These are phyloP conservation scores for Eurypyga helias DNA, from an alignment of 2,113 vertebrate species.

Conservation along the genomic window DNA sequence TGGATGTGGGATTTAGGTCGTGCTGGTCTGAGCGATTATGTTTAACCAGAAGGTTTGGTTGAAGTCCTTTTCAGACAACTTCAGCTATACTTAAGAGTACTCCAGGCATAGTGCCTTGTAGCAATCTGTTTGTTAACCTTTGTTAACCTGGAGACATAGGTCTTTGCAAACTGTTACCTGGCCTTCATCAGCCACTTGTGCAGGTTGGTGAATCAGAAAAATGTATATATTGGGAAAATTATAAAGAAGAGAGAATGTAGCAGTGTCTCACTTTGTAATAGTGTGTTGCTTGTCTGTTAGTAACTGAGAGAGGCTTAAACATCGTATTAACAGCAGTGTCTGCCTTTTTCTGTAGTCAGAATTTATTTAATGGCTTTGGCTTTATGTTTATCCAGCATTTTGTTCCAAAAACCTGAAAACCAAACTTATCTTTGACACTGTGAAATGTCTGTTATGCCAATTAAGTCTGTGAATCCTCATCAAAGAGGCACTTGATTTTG, in stretches of 20 bases:
- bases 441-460: not conserved
- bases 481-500: not conserved
- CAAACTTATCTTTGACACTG: not conserved
- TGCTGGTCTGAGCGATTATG: not conserved
- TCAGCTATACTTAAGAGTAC: not conserved
- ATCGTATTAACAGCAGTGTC: not conserved
- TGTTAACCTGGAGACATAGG: not conserved
- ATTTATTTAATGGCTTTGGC: not conserved
- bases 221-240: not conserved
- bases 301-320: not conserved
- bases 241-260: not conserved
- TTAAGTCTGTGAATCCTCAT: not conserved
- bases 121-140: not conserved
- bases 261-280: not conserved
- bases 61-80: not conserved
- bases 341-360: not conserved
- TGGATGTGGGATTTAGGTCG: not conserved
- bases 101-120: not conserved
- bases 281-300: not conserved
- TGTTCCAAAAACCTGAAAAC: not conserved
- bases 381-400: not conserved
- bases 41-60: not conserved
- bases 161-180: not conserved
- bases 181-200: not conserved
- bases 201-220: not conserved